These are phyloP conservation scores for Enteromius viviparus DNA, from an alignment of 2,797 vertebrate genomes.

Conservation along the genomic window DNA sequence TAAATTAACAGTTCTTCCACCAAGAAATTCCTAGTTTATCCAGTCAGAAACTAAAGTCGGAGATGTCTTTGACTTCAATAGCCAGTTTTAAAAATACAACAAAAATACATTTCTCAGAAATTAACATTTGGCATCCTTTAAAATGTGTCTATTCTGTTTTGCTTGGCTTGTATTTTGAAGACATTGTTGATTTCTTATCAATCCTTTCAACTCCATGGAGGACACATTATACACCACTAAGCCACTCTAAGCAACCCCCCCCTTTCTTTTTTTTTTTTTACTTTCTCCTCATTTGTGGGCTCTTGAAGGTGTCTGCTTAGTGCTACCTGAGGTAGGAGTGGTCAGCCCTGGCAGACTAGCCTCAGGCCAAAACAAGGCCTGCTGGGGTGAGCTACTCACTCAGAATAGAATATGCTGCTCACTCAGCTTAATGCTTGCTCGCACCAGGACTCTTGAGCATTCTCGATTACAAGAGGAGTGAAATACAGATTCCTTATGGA, in stretches of 20 bases:
- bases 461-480: conserved; percentile 23
- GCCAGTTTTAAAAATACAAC: background rate
- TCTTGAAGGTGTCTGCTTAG: conserved; percentile 58
- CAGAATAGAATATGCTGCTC: conserved; percentile 55
- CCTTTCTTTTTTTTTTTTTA: background rate
- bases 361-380: conserved; percentile 75
- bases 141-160: background rate
- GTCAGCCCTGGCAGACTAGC: conserved; percentile 70
- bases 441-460: conserved; percentile 20
- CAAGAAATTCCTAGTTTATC: background rate
- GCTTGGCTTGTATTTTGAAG: background rate
- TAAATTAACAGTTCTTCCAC: background rate
- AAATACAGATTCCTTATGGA: conserved; percentile 13
- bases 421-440: conserved; percentile 33
- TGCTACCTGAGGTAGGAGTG: conserved; percentile 66
- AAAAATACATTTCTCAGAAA: background rate
- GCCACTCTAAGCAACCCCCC: background rate
- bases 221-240: conserved; percentile 27
- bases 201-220: conserved; percentile 22
- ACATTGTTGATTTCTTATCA: background rate
- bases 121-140: background rate
- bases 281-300: conserved; percentile 3
- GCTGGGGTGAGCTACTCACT: conserved; percentile 66
- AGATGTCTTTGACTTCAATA: background rate
- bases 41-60: no score